Evolutionary conservation across 1,140 invertebrate species (phyloP).

Genomic region (Caerostris extrusa): DNA sequence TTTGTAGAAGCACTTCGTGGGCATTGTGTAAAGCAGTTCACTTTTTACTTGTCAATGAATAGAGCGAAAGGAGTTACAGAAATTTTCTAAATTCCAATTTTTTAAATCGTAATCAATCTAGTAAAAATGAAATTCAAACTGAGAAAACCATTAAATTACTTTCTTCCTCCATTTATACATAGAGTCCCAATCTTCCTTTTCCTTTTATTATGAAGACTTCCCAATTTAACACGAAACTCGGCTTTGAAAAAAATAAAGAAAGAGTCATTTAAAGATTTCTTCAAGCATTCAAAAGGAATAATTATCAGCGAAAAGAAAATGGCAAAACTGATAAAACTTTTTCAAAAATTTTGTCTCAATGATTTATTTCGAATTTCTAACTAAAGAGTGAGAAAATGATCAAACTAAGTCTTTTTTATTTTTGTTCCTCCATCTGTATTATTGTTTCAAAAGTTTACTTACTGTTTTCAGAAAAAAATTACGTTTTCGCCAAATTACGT

Average conservation of each 20-base stretch:
- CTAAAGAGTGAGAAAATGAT: neutral
- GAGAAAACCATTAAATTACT: too few species aligned
- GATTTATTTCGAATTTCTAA: slow-evolving; percentile 12
- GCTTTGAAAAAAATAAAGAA: neutral
- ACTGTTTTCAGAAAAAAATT: neutral
- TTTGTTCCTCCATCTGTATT: neutral
- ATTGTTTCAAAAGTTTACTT: slow-evolving; percentile 9
- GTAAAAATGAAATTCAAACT: too few species aligned
- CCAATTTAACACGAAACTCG: too few species aligned
- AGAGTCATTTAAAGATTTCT: neutral
- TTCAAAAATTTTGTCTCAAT: neutral
- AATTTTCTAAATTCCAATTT: too few species aligned
- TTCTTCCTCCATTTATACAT: too few species aligned
- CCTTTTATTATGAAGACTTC: too few species aligned
- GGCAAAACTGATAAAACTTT: neutral
- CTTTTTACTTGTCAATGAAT: too few species aligned
- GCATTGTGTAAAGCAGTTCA: too few species aligned
- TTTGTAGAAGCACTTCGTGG: too few species aligned
- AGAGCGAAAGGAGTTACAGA: too few species aligned
- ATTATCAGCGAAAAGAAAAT: neutral
- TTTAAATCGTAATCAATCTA: too few species aligned
- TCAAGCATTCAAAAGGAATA: neutral
- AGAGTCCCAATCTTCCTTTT: too few species aligned
- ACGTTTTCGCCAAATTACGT: neutral
- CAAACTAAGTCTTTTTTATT: neutral